Base-by-base conservation (phyloP, 2,113 vertebrate species). In the Odocoileus hemionus region DNA sequence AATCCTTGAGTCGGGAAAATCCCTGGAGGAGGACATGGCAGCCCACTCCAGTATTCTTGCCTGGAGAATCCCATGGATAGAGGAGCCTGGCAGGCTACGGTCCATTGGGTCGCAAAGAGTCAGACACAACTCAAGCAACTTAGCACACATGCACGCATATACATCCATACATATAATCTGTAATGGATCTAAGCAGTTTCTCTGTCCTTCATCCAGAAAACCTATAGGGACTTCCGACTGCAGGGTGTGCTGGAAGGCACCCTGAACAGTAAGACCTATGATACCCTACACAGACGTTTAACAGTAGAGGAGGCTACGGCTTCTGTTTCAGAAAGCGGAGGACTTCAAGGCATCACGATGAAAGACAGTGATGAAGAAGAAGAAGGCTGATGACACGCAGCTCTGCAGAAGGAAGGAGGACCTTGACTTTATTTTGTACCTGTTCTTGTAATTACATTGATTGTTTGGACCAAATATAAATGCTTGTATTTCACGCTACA, bases 291-390 rank as follows among this genome's bases (percentile, higher is more conserved):
- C 98, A 99, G 99, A 97, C 99, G 99, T 0, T 98, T 99, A 97
- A 99, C 99, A 0, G 99, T 99, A 19, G 99, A 99, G 98, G 99
- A 99, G 57, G 99, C 99, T 93, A 99, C 99, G 0, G 99, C 99
- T 15, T 99, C 99, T 0, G 99, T 99, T 55, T 99, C 99, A 0
- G 98, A 99, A 11, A 99, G 99, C 0, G 99, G 99, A 70, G 99
- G 99, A 88, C 99, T 99, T 92, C 99, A 99, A 98, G 99, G 99
- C 80, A 99, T 99, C 97, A 99, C 99, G 6, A 99, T 99, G 99
- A 99, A 99, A 95, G 99, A 99, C 99, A 99, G 99, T 2, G 99
- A 99, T 7, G 99, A 99, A 98, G 99, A 99, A 83, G 99, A 99
- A 78, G 99, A 99, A 88, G 99, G 99, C 82, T 99, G 97, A 99